Evolutionary conservation across 2,888 invertebrate species (phyloP), one percentile per base, ranked within the genome.

Genomic region (Tolmerus cingulatus): DNA sequence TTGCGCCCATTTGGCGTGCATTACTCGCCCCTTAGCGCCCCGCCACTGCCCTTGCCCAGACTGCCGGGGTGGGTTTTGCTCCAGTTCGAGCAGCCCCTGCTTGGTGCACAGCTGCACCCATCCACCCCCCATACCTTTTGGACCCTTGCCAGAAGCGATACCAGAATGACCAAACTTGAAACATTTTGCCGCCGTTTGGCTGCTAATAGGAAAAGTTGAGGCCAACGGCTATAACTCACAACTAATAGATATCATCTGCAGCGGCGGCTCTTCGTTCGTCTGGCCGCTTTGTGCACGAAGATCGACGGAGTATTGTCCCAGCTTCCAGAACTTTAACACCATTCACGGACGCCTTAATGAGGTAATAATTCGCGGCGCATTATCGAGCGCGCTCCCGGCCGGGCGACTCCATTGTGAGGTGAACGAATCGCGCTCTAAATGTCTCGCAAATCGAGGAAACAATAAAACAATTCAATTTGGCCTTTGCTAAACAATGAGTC

Each of bases 201-300:
- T 78, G 37, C 43, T 40, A 78, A 43, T 78, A 78, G 40, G 78
- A 40, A 78, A 78, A 78, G 78, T 78, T 78, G 43, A n/a, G 23
- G 37, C 40, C 78, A 46, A 78, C 23, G 78, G 23, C 37, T 23
- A 78, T 78, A 78, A 78, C 78, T 78, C 78, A 78, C 78, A 78
- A 78, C 40, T 37, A 78, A 78, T 78, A 78, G 78, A 78, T 78
- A 78, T 78, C 78, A 78, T 78, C 78, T 78, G 78, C 78, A 78
- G 78, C 43, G 43, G 37, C 19, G 43, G 23, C 46, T 43, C 78
- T 34, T 37, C n/a, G 66, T n/a, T 51, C 51, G 66, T 27, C 19
- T 66, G 12, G 66, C 27, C 27, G 66, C 8, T 66, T 66, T 66
- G 57, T 57, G 9, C 23, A 57, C 27, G 57, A 27, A 23, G 27